Evolutionary conservation across 2,888 invertebrate species (phyloP).

Genomic region (Microplitis deprimator): DNA sequence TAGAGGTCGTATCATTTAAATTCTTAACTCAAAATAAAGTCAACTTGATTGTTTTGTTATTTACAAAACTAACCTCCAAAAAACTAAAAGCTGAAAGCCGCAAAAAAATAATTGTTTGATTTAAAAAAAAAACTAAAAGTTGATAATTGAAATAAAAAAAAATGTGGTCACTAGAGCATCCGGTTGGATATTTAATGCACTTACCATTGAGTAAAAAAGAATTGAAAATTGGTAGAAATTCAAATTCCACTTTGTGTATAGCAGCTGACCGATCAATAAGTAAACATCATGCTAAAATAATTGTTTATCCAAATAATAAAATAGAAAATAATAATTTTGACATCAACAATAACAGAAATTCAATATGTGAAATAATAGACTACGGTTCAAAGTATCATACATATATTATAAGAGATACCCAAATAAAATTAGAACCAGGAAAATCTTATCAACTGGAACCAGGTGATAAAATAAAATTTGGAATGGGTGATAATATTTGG

Average conservation of each 20-base stretch:
- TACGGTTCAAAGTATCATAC: background rate
- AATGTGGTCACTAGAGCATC: background rate
- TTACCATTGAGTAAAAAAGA: background rate
- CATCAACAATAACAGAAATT: background rate
- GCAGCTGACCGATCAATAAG: background rate
- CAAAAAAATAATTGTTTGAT: background rate
- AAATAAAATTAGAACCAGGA: background rate
- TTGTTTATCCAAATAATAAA: background rate
- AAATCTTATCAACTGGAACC: background rate
- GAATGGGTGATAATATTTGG: background rate
- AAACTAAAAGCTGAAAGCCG: background rate
- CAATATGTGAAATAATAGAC: background rate
- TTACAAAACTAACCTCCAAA: background rate
- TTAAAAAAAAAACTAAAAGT: background rate
- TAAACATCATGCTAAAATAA: background rate
- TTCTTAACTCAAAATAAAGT: background rate
- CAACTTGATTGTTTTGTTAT: too few species aligned
- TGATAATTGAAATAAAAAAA: background rate
- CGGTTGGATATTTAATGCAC: background rate
- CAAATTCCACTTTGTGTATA: background rate
- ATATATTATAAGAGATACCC: background rate
- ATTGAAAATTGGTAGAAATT: background rate
- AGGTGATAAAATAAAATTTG: slow-evolving; percentile 6
- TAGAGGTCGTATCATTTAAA: background rate
- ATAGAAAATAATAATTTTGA: background rate